These are phyloP conservation scores for Myripristis murdjan DNA, from an alignment of 2,797 vertebrate species.

Conservation along the genomic window DNA sequence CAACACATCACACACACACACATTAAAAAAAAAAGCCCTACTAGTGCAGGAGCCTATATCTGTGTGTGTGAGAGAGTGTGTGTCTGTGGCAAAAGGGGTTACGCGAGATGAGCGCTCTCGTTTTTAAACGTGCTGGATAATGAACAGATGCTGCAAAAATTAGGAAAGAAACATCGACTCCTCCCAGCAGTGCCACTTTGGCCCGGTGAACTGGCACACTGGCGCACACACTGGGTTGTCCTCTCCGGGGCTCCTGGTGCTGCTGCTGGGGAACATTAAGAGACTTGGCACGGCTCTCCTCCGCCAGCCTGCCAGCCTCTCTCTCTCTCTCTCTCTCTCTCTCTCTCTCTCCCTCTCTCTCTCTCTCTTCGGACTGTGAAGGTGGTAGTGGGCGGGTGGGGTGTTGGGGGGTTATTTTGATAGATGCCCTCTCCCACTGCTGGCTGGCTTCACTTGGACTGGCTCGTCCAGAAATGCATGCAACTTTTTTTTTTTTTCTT, in stretches of 20 bases:
- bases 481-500: constrained; percentile 34
- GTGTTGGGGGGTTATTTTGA: constrained; percentile 76
- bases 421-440: constrained; percentile 78
- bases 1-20: constrained; percentile 40
- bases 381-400: constrained; percentile 12
- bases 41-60: constrained; percentile 20
- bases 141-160: constrained; percentile 93
- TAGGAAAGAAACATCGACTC: constrained; percentile 90
- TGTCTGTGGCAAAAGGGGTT: constrained; percentile 51
- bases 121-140: constrained; percentile 87
- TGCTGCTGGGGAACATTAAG: constrained; percentile 87
- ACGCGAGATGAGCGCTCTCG: constrained; percentile 76
- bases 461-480: constrained; percentile 38
- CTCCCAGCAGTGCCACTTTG: constrained; percentile 88
- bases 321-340: constrained; percentile 51
- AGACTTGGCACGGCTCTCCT: constrained; percentile 82
- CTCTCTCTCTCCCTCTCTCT: no score
- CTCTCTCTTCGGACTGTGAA: not conserved
- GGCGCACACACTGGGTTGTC: constrained; percentile 77
- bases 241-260: constrained; percentile 83
- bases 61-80: constrained; percentile 14
- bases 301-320: constrained; percentile 76
- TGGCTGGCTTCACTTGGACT: constrained; percentile 52
- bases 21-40: constrained; percentile 29
- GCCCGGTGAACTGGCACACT: constrained; percentile 84